Evolutionary conservation across 2,888 invertebrate species (phyloP), one percentile per base, ranked within the genome.

Genomic region (Rhimphoctona megacephalus): DNA sequence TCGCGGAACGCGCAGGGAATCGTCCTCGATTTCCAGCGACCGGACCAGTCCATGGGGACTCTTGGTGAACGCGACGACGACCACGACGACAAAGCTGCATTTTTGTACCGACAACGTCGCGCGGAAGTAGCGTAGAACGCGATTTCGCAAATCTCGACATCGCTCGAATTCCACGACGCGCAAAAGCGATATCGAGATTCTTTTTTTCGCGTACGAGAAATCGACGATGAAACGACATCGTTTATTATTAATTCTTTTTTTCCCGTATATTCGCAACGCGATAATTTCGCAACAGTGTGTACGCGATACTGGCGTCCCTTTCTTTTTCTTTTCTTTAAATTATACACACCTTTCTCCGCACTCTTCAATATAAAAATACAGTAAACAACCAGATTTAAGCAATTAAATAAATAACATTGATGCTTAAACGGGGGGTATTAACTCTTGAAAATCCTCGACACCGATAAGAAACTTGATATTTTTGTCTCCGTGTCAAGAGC

Each of bases 291-390:
- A 74, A 83, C 49, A 80, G 49, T 49, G 3, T 67, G 74, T 76
- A 83, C 61, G 61, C 61, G 61, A 61, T 61, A 81, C 36, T 69
- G 78, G 84, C 81, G 81, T 84, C 43, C 78, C 61, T 52, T 70
- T 49, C 11, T 64, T 78, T 66, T 33, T 64, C 46, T 19, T 46
- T 46, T 30, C 3, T 43, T 17, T 46, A n/a, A 43, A 73, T 61
- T 49, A 79, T 85, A 82, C 76, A 80, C 85, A 85, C 85, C 86
- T 81, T 67, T 39, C 17, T 80, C 57, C 70, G 85, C 84, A 87
- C 87, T 85, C 64, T 70, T 72, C 72, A 70, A 82, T 74, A 74
- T 17, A 33, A 64, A 49, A 72, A 49, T n/a, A 70, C 17, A 74
- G 7, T 67, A 52, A 36, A 36, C 33, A 36, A 76, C 25, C 46